A percentile compares a stretch with the other conserved stretches of the same genome.
phyloP scores from a whole-genome alignment of 2,888 invertebrate genomes.

The Rhogogaster chlorosoma region DNA sequence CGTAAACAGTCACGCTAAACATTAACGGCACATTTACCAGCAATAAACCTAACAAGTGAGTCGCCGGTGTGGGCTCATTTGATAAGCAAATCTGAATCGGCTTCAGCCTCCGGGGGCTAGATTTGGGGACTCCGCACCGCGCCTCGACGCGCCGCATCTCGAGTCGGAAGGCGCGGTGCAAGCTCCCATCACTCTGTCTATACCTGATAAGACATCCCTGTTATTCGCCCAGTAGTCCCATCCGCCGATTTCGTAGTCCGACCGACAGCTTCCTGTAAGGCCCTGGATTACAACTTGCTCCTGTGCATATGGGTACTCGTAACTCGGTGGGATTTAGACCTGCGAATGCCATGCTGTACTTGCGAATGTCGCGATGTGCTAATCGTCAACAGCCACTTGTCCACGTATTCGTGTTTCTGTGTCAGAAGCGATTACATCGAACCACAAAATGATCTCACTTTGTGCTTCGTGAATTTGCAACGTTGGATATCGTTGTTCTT shows the following conservation, averaged over 20 bases:
- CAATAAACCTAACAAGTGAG: conserved; percentile 44
- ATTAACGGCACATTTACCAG: conserved; percentile 43
- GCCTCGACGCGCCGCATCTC: background rate
- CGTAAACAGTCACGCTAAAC: conserved; percentile 47
- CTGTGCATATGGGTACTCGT: conserved; percentile 27
- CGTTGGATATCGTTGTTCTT: background rate
- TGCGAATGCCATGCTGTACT: background rate
- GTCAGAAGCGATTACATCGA: background rate
- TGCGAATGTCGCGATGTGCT: background rate
- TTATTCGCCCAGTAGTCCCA: conserved; percentile 37
- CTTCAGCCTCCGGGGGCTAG: conserved; percentile 28
- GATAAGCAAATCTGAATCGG: conserved; percentile 51
- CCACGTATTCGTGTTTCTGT: background rate
- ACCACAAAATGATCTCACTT: background rate
- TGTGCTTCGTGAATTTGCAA: background rate
- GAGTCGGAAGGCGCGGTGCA: conserved; percentile 24
- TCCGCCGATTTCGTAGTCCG: conserved; percentile 2
- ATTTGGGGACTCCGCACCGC: background rate
- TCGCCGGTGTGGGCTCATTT: conserved; percentile 43
- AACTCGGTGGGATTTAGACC: conserved; percentile 32
- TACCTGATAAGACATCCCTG: conserved; percentile 49
- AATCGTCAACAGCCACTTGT: background rate
- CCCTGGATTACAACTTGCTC: conserved; percentile 46
- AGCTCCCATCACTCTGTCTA: conserved; percentile 50
- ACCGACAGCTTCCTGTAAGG: conserved; percentile 23